Base-by-base conservation (phyloP, 2,113 vertebrate genomes). In the Ceuthmochares aereus region DNA sequence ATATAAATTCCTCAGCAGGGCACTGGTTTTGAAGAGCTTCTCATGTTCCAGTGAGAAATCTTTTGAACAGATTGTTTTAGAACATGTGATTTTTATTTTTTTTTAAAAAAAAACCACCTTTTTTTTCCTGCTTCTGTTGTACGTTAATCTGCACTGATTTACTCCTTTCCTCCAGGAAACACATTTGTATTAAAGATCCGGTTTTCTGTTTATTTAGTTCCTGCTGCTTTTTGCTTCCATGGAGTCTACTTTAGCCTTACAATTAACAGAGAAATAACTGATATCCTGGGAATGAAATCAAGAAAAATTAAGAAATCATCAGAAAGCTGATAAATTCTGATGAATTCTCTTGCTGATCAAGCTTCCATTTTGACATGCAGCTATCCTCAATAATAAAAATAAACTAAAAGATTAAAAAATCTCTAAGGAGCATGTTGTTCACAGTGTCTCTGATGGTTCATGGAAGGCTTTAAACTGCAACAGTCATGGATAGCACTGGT, bases 181-280 rank as follows among this genome's bases (percentile, higher is more conserved):
- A 95, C 85, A 86, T 91, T 93, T 94, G 82, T 75, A 81, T 93
- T 93, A 85, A 90, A 91, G 75, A 95, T 96, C 93, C 90, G 82
- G 95, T 85, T 59, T 88, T 83, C 68, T 88, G 68, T 90, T 97
- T 96, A 58, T 91, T 90, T 94, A 77, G 59, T 91, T 94, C 72
- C 59, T 93, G 67, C 90, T 88, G 59, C 63, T 59, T 90, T 70
- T 90, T 94, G 29, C 91, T 87, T 94, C 56, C 74, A 91, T 52
- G 47, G 10, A 26, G 30, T 93, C 34, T 18, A 91, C 72, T 88
- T 87, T 95, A 91, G 87, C 90, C 55, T 90, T 82, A 67, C 8
- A 93, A 90, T 96, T 96, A 94, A 56, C 32, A 90, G 84, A 76
- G 85, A 76, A 96, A 85, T 89, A 85, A 77, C 63, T 59, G 55